Evolutionary conservation across 2,797 vertebrate species (phyloP), one percentile per base, ranked within the genome.

Genomic region (Chiroxiphia lanceolata): DNA sequence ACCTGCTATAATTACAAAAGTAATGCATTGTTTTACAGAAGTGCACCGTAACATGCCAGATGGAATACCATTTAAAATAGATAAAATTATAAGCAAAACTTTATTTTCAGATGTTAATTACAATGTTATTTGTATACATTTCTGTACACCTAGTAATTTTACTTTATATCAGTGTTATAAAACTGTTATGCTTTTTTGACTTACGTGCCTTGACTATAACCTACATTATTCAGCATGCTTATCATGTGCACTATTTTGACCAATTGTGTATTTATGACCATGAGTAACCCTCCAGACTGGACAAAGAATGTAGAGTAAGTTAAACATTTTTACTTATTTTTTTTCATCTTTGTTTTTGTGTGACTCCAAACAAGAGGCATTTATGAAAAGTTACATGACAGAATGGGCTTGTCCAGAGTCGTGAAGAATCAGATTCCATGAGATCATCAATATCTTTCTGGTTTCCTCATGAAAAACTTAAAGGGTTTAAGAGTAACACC

Each of bases 161-260:
- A 70, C 45, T 20, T 60, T 44, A 48, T 75, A 92, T 84, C n/a
- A 59, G 15, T 56, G 9, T 68, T 85, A 60, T 34, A 77, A 92
- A 80, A 68, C 59, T 61, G 44, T 71, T 21, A 33, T 64, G 19
- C 21, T 76, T 83, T 60, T 60, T 44, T 94, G 29, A 60, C 16
- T 65, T 92, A 79, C 64, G 48, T 98, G 98, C 98, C 99, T 99
- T 99, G 97, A 99, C 99, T 91, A 45, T 80, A 74, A 51, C 26
- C 92, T 97, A 99, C 98, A 95, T 98, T 99, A 98, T 99, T 99
- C 98, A 99, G 94, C 98, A 97, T 99, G 97, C 97, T 99, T 86
- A 99, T 99, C 96, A 99, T 99, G 99, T 99, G 98, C 97, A 99
- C 99, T 95, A 99, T 99, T 98, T 95, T 99, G 98, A 98, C 98